These are phyloP conservation scores for Apogon talboti DNA, from an alignment of 2,797 vertebrate species.

Conservation along the genomic window DNA sequence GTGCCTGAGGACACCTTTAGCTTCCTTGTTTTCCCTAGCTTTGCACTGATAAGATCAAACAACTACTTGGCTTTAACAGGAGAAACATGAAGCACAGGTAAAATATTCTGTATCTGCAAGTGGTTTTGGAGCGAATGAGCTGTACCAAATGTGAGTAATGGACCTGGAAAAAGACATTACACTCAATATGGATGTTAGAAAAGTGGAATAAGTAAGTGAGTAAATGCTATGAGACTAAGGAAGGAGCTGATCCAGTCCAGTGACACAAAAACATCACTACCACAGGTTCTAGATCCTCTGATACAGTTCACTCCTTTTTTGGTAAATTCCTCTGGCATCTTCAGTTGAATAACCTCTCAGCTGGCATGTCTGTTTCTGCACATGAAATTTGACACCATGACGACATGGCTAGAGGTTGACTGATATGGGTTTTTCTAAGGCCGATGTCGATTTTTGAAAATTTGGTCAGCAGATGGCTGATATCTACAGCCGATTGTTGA, in stretches of 20 bases:
- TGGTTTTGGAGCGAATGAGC: neutral
- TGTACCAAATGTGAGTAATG: neutral
- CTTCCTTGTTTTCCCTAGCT: slow-evolving; percentile 23
- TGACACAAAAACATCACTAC: too few species aligned
- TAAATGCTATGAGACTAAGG: slow-evolving; percentile 9
- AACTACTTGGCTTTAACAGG: neutral
- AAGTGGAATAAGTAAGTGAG: neutral
- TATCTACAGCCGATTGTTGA: too few species aligned
- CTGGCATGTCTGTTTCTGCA: too few species aligned
- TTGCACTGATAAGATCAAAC: slow-evolving; percentile 35
- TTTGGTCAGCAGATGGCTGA: too few species aligned
- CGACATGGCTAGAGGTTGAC: too few species aligned
- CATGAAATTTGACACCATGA: too few species aligned
- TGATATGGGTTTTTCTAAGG: too few species aligned
- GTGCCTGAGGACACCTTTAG: slow-evolving; percentile 14
- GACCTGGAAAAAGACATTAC: neutral
- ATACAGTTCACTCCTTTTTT: too few species aligned
- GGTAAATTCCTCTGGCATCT: too few species aligned
- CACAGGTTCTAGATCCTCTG: too few species aligned
- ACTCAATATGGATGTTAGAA: neutral
- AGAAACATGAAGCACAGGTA: neutral
- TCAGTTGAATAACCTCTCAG: too few species aligned
- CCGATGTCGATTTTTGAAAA: too few species aligned
- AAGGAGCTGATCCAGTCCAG: slow-evolving; percentile 8
- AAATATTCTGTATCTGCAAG: neutral